Base-by-base conservation (phyloP, 2,113 vertebrate genomes). In the Gavialis gangeticus region DNA sequence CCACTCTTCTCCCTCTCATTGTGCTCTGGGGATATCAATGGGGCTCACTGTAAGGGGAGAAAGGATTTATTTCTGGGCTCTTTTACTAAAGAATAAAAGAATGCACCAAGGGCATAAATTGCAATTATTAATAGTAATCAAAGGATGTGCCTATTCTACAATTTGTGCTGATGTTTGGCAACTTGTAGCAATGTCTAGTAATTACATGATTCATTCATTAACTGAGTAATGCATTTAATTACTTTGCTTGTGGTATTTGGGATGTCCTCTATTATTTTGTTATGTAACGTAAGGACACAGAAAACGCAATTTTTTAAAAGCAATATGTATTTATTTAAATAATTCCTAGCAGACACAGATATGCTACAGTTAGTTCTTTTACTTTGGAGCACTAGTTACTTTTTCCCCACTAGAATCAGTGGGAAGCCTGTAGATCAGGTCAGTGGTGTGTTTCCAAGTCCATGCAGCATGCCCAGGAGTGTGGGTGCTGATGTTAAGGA, bases 201-300 rank as follows among this genome's bases (percentile, higher is more conserved):
- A 62, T 62, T 79, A 79, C 71, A 84, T 90, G 75, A 95, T 91
- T 84, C 87, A 94, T 96, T 94, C 85, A 92, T 86, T 91, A 92
- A 57, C 37, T 77, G 80, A 84, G 13, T 85, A 93, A 93, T 84
- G 75, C 9, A 82, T 96, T 94, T 87, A 92, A 90, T 88, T 85
- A 96, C 75, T 82, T 90, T 82, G 76, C 87, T 82, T 25, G 22
- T 85, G 91, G 93, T 79, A 82, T 92, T 91, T 90, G 88, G 84
- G n/a, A 84, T 88, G 46, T 64, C 55, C 64, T 92, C 37, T 91
- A 18, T 60, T 83, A 4, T 82, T 96, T 88, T 88, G 10, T 89
- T 96, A 37, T 79, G 27, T n/a, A 79, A 91, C 64, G 82, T 94
- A 78, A 84, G 58, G 55, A 73, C 71, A 84, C 3, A 2, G 46